Base-by-base conservation (phyloP, 1,140 invertebrate genomes). In the Pseudomyrmex pallidus region DNA sequence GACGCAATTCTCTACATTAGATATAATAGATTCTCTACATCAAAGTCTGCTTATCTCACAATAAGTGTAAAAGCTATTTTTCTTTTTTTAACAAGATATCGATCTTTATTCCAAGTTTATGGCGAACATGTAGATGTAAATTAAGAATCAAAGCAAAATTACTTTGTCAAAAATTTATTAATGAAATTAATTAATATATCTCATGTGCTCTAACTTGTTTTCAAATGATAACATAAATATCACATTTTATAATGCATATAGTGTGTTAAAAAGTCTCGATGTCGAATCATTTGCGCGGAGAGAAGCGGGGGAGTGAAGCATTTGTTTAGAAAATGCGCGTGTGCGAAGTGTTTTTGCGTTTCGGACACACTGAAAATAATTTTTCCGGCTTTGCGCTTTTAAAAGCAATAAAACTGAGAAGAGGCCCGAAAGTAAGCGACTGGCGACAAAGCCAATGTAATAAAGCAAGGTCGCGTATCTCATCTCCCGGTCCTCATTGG, bases 401-500 rank as follows among this genome's bases (percentile, higher is more conserved):
- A 15, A 46, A 25, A 17, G 54, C 20, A 9, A 64, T 87, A 61
- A 80, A 78, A 88, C 50, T 44, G 70, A 56, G 70, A 56, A 62
- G 62, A 63, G 22, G 50, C 20, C 20, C n/a, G 61, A 46, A 85
- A 50, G 67, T 59, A 84, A 83, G 35, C 56, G 77, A 85, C 77
- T 66, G 70, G 86, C 77, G 90, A 92, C 89, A 91, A 91, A 89
- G 83, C 67, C 57, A 85, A 88, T 84, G 84, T 90, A 84, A 90
- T 90, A 89, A 92, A 90, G 86, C 80, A 90, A 88, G 88, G 89
- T 74, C 82, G 64, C 85, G 89, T 93, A 91, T 91, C 78, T 94
- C 91, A 92, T 91, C 83, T 80, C 74, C 86, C 63, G 35, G 22
- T 80, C 82, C 89, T 91, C 92, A 93, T 93, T 92, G 92, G 90